Percentiles rank a stretch among this genome's conserved stretches.
Conservation (phyloP, 2,113 vertebrate genomes). For the Raja brachyura region DNA sequence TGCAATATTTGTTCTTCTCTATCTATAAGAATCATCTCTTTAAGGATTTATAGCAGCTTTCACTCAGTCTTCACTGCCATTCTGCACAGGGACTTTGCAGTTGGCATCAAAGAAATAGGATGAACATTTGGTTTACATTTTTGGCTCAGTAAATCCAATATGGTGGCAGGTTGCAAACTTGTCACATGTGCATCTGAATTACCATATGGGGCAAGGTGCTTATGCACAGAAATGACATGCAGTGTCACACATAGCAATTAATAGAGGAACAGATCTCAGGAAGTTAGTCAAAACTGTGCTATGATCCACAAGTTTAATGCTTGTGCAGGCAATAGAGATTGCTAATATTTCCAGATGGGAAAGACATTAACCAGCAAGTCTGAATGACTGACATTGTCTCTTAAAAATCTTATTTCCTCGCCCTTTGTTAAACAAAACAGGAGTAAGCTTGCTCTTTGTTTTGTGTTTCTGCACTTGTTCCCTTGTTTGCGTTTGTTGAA, state of each 20-base stretch:
- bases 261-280: slow-evolving; percentile 35
- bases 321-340: slow-evolving; percentile 16
- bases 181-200: slow-evolving; percentile 34
- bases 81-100: not conserved
- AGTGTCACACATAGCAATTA: slow-evolving; percentile 36
- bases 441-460: not conserved
- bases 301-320: slow-evolving; percentile 28
- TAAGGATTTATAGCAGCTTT: not conserved
- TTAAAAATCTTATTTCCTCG: not conserved
- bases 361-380: slow-evolving; percentile 6
- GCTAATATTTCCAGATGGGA: slow-evolving; percentile 32
- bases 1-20: not conserved
- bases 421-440: not conserved
- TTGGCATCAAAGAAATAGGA: slow-evolving; percentile 25
- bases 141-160: slow-evolving; percentile 35
- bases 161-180: slow-evolving; percentile 35
- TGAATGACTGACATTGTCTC: not conserved
- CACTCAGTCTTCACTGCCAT: not conserved
- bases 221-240: slow-evolving; percentile 34
- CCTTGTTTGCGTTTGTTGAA: not conserved
- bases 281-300: slow-evolving; percentile 33
- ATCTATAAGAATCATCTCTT: not conserved
- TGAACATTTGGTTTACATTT: slow-evolving; percentile 34
- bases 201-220: slow-evolving; percentile 19
- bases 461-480: slow-evolving; percentile 9